A percentile compares a stretch with the other conserved stretches of the same genome.
These are phyloP conservation scores for Athene cunicularia DNA, from an alignment of 2,113 vertebrate species.

Conservation along the genomic window DNA sequence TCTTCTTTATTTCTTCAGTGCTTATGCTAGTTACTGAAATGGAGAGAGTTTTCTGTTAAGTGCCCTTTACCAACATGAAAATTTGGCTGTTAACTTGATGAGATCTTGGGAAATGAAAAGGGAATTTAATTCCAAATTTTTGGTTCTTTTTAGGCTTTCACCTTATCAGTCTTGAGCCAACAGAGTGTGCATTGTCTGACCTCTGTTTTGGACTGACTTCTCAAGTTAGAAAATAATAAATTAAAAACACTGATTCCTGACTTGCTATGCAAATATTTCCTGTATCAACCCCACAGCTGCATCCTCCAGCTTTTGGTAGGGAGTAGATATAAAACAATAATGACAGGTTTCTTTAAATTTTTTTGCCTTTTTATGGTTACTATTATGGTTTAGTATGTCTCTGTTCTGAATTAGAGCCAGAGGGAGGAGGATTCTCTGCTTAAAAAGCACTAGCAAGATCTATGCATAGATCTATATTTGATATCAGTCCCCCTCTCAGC, in stretches of 20 bases:
- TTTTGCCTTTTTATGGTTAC: neutral
- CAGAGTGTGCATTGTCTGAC: neutral
- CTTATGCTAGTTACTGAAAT: neutral
- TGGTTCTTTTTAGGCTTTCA: neutral
- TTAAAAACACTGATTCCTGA: neutral
- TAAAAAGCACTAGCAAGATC: neutral
- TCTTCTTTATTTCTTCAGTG: neutral
- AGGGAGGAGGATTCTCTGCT: neutral
- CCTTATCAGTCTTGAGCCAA: neutral
- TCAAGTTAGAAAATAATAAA: neutral
- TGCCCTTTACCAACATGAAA: neutral
- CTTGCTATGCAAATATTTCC: neutral
- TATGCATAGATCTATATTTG: neutral
- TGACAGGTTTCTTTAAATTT: neutral
- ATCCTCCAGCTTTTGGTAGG: neutral
- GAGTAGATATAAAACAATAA: neutral
- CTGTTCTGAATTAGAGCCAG: neutral
- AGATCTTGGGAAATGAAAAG: neutral
- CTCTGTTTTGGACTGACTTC: neutral
- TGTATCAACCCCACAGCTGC: neutral
- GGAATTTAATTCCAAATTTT: neutral
- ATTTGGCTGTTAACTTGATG: neutral
- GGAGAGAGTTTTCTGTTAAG: neutral
- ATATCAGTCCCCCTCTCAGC: neutral
- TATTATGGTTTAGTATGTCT: neutral